A percentile compares a stretch with the other conserved stretches of the same genome.
phyloP scores from a whole-genome alignment of 2,888 invertebrate species.

The Sthenelais limicola region DNA sequence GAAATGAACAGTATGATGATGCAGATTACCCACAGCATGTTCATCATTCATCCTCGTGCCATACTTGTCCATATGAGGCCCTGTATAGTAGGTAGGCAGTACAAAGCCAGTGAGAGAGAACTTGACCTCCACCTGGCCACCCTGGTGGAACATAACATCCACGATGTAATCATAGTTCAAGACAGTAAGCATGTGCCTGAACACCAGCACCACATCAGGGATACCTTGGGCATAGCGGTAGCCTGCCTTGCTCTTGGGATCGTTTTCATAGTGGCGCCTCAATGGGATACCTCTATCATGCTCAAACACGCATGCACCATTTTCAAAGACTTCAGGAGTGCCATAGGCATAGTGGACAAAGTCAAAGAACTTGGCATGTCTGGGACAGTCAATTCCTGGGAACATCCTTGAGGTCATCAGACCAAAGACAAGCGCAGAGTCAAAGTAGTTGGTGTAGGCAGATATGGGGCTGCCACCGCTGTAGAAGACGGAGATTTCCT shows the following conservation, averaged over 20 bases:
- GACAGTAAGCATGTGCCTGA: slow-evolving; percentile 60
- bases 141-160: slow-evolving; percentile 65
- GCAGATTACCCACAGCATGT: slow-evolving; percentile 58
- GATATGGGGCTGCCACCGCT: slow-evolving; percentile 56
- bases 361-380: slow-evolving; percentile 58
- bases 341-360: slow-evolving; percentile 54
- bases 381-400: slow-evolving; percentile 65
- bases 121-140: slow-evolving; percentile 61
- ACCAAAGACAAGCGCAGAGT: slow-evolving; percentile 59
- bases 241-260: slow-evolving; percentile 1
- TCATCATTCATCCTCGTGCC: slow-evolving; percentile 55
- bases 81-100: slow-evolving; percentile 55
- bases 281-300: slow-evolving; percentile 61
- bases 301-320: slow-evolving; percentile 63
- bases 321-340: slow-evolving; percentile 43
- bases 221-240: slow-evolving; percentile 9
- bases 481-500: slow-evolving; percentile 64
- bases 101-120: slow-evolving; percentile 63
- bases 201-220: slow-evolving; percentile 58
- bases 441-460: slow-evolving; percentile 56
- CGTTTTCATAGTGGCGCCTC: slow-evolving; percentile 55
- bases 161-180: slow-evolving; percentile 66
- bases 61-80: slow-evolving; percentile 46
- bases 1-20: slow-evolving; percentile 57
- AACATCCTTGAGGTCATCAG: slow-evolving; percentile 54